Evolutionary conservation across 2,888 invertebrate species (phyloP), one percentile per base, ranked within the genome.

Genomic region (Frankliniella intonsa): DNA sequence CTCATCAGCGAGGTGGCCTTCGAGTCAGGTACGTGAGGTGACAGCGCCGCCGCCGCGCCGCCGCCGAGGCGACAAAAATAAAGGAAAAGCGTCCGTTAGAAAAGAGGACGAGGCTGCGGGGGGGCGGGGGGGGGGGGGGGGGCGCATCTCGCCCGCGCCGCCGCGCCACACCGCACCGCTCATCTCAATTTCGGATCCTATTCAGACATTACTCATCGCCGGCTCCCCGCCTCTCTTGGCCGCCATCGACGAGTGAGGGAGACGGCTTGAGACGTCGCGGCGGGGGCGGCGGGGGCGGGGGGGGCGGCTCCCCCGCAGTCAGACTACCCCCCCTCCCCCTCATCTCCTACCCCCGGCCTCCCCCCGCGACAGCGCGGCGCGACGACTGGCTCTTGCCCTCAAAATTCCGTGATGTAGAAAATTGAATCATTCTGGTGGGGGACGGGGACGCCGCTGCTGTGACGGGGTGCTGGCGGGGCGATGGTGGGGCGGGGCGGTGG

Each of bases 1-100:
- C 90, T 97, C 84, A 91, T 97, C 86, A 96, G 96, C 88, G 97
- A 97, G 89, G 91, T 97, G 85, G 92, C 93, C 65, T 97, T 97
- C 87, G 92, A 93, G 85, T 94, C 96, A 83, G 90, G 94, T 94
- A 88, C 91, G 91, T 88, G 69, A n/a, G n/a, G n/a, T n/a, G n/a
- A n/a, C n/a, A n/a, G n/a, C n/a, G n/a, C n/a, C n/a, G n/a, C n/a
- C n/a, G 10, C 51, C 51, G 10, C 51, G 10, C 51, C 51, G 10
- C 51, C 51, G 10, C 51, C 51, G 12, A 51, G 12, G 12, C 9
- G 12, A 51, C 3, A 8, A 55, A 3, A 55, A 3, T 7, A 55
- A 51, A 51, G 12, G 12, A 51, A 51, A 9, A 51, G 51, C n/a
- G 22, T 80, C 9, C 19, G 55, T 12, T n/a, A 27, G 22, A 49